Evolutionary conservation across 2,113 vertebrate genomes (phyloP), one percentile per base, ranked within the genome.

Genomic region (Solenodon paradoxus): DNA sequence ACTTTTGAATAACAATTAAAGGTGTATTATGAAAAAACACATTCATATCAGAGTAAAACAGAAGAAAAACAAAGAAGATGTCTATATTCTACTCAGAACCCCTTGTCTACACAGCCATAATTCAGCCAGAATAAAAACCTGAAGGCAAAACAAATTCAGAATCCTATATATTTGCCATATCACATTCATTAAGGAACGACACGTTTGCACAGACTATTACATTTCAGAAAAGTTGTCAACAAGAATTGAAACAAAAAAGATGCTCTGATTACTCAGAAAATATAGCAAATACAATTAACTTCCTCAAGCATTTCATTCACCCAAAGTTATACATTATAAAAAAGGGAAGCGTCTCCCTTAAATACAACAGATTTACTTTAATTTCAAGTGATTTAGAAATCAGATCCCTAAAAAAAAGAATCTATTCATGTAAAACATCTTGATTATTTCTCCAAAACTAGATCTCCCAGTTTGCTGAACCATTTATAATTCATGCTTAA

Each of bases 321-420:
- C 17, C 57, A 13, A 89, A 86, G 51, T 51, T 82, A 30, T 35
- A 79, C 12, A 30, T 90, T 93, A 75, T 61, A 95, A 93, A 79
- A 75, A 79, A 84, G 28, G 75, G 47, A 77, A 81, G 40, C 66
- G 28, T 78, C 53, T 69, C 32, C 68, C 35, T 80, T 24, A 80
- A 40, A 72, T 7, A 80, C 10, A 63, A n/a, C 59, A 61, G 2
- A 26, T 13, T 47, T 87, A 42, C 69, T 93, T 92, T 63, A 88
- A 94, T 78, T 93, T 95, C 38, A 84, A 8, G 11, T 38, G 84
- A 63, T 55, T 93, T 93, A 83, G 78, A 88, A 84, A 95, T 94
- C 71, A 92, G 42, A 97, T 68, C 32, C 13, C 53, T 72, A 57
- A 40, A 88, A 69, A 68, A n/a, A 69, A 92, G 61, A 91, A 74